Evolutionary conservation across 2,797 vertebrate genomes (phyloP).

Genomic region (Urophycis tenuis): DNA sequence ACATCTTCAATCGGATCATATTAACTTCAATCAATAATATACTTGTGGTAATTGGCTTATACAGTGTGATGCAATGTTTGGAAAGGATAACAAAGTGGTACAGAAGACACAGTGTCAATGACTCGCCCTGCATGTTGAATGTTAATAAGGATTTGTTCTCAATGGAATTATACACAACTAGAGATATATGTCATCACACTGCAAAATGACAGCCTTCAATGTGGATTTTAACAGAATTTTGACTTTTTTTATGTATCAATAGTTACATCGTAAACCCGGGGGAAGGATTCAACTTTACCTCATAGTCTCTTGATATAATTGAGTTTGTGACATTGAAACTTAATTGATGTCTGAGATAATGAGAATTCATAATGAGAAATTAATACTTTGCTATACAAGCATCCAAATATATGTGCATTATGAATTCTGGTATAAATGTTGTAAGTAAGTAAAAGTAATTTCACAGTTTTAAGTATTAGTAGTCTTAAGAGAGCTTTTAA

Average conservation of each 20-base stretch:
- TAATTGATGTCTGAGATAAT: conserved; percentile 1
- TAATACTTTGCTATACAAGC: neutral
- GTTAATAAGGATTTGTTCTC: neutral
- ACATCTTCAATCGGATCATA: conserved; percentile 40
- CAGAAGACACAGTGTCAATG: conserved; percentile 25
- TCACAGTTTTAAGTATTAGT: neutral
- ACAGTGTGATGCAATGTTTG: conserved; percentile 50
- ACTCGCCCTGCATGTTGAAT: conserved; percentile 5
- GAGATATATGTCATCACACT: neutral
- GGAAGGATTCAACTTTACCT: neutral
- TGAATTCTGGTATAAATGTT: neutral
- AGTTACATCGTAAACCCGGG: conserved; percentile 1
- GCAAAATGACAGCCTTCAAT: neutral
- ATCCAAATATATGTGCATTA: neutral
- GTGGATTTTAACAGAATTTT: neutral
- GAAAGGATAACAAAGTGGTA: conserved; percentile 40
- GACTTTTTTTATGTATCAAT: neutral
- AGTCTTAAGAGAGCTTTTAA: neutral
- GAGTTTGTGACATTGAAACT: neutral
- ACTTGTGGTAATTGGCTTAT: conserved; percentile 44
- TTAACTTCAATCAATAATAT: conserved; percentile 32
- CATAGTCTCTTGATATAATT: neutral
- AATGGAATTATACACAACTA: neutral
- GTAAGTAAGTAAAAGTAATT: neutral
- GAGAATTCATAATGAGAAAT: too few relatives aligned